A percentile compares a stretch with the other conserved stretches of the same genome.
These are phyloP conservation scores for Zelleria hepariella DNA, from an alignment of 2,888 invertebrate species.

Conservation along the genomic window DNA sequence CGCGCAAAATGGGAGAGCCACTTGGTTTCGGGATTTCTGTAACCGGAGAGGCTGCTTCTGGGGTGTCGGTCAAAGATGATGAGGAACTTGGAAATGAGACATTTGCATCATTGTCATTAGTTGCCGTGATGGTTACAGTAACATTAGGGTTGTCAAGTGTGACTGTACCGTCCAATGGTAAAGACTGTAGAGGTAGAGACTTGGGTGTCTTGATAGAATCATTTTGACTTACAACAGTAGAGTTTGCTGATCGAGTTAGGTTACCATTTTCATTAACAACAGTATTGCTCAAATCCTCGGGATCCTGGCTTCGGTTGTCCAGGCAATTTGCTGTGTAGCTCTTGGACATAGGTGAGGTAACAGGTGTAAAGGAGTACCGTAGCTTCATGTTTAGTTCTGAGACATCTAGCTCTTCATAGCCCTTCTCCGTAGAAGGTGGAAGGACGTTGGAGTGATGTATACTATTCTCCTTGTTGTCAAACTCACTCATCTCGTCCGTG, in stretches of 20 bases:
- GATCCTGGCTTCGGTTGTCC: constrained; percentile 32
- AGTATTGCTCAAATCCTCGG: constrained; percentile 27
- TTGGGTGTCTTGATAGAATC: constrained; percentile 34
- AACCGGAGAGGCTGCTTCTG: constrained; percentile 56
- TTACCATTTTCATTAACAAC: constrained; percentile 29
- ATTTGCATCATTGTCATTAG: constrained; percentile 42
- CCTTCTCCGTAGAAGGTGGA: constrained; percentile 48
- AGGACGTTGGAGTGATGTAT: constrained; percentile 49
- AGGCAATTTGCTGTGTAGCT: constrained; percentile 40
- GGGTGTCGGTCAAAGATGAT: constrained; percentile 44
- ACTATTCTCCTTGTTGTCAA: constrained; percentile 60
- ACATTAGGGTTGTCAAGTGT: constrained; percentile 20
- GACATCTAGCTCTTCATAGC: constrained; percentile 57
- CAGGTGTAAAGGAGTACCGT: constrained; percentile 56
- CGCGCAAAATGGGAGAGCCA: constrained; percentile 58
- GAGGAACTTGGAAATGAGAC: constrained; percentile 44
- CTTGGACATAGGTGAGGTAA: constrained; percentile 56
- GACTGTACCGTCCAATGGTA: constrained; percentile 26
- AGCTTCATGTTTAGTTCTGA: constrained; percentile 61
- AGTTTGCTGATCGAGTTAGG: constrained; percentile 47
- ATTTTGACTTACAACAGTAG: constrained; percentile 38
- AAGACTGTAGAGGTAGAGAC: constrained; percentile 39
- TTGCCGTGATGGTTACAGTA: constrained; percentile 30
- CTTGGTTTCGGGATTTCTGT: constrained; percentile 43
- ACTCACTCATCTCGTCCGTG: constrained; percentile 46